phyloP scores from a whole-genome alignment of 2,113 vertebrate species.

The Corythoichthys intestinalis region DNA sequence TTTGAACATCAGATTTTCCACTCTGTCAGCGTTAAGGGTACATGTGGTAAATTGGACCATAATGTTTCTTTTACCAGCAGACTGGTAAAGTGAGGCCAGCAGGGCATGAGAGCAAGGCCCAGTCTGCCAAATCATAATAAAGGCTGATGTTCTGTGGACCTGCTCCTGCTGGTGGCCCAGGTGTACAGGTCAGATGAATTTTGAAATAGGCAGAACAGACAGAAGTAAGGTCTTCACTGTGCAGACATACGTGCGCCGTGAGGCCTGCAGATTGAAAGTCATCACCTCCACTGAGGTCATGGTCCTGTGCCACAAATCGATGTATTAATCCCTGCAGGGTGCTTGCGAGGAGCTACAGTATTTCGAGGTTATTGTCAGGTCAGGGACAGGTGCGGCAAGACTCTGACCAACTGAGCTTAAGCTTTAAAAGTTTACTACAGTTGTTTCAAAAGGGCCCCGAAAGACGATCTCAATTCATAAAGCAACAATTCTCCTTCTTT shows the following conservation, averaged over 20 bases:
- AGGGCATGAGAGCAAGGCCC: neutral
- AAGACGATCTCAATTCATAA: neutral
- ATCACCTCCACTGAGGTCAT: neutral
- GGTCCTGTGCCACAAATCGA: conserved; percentile 5
- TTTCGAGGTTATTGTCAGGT: conserved; percentile 5
- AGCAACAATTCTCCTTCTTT: neutral
- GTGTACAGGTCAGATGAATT: neutral
- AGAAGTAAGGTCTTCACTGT: neutral
- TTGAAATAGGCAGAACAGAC: neutral
- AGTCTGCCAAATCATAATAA: neutral
- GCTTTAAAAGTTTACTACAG: neutral
- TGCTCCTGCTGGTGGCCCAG: neutral
- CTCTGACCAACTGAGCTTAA: neutral
- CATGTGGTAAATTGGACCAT: neutral
- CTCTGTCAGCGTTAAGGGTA: neutral
- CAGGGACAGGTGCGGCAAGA: neutral
- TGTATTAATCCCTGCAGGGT: conserved; percentile 5
- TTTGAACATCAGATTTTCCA: neutral
- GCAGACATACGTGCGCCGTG: neutral
- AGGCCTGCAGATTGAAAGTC: conserved; percentile 5
- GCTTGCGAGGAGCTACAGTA: neutral
- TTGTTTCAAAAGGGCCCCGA: neutral
- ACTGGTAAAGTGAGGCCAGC: neutral
- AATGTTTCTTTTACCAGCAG: neutral
- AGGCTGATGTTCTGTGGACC: neutral